A percentile compares a stretch with the other conserved stretches of the same genome.
phyloP scores from a whole-genome alignment of 2,888 invertebrate species.

The Andricus curvator region DNA sequence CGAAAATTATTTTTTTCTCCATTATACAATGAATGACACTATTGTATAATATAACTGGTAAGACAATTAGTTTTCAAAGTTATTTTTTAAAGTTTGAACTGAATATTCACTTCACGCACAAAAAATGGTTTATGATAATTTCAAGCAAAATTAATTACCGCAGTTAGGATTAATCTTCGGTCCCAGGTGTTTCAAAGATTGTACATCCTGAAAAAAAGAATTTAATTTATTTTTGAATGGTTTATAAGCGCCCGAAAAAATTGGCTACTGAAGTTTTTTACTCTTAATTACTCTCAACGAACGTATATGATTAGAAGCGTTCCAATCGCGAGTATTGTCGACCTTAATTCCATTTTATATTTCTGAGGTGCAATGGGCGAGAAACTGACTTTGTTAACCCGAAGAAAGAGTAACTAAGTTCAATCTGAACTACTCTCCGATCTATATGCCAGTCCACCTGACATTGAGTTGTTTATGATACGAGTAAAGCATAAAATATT shows the following conservation, averaged over 20 bases:
- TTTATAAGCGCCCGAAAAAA: not conserved
- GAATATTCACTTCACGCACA: not conserved
- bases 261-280: not conserved
- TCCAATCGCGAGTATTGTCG: constrained; percentile 46
- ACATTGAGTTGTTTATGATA: constrained; percentile 35
- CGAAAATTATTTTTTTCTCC: no score
- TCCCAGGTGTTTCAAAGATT: constrained; percentile 21
- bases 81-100: not conserved
- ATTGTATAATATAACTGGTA: not conserved
- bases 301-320: constrained; percentile 62
- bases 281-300: constrained; percentile 62
- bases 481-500: constrained; percentile 14
- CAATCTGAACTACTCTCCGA: constrained; percentile 24
- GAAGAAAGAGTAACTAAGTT: constrained; percentile 48
- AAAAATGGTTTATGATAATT: not conserved
- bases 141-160: constrained; percentile 55
- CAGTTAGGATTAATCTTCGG: constrained; percentile 55
- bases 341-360: constrained; percentile 43
- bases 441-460: constrained; percentile 48
- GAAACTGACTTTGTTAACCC: constrained; percentile 25
- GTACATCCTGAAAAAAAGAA: constrained; percentile 55
- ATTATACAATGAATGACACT: not conserved
- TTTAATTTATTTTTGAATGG: constrained; percentile 31
- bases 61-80: no score
- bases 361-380: not conserved